Evolutionary conservation across 2,888 invertebrate species (phyloP).

Genomic region (Eremobia ochroleuca): DNA sequence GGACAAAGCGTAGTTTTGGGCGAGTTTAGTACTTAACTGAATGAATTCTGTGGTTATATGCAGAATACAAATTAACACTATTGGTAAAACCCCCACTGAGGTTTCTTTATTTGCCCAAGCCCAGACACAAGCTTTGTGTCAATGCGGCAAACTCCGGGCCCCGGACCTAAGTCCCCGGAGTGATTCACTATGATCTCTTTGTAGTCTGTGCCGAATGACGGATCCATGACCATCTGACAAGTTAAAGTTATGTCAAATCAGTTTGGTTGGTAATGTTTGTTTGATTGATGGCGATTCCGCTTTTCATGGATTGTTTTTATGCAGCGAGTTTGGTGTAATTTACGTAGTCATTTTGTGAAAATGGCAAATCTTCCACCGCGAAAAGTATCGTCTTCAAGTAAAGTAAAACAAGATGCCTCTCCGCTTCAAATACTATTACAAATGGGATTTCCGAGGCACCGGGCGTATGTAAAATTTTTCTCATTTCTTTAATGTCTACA

Average conservation of each 20-base stretch:
- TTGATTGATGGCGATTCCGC: slow-evolving; percentile 45
- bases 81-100: background rate
- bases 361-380: slow-evolving; percentile 95
- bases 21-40: background rate
- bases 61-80: background rate
- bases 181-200: background rate
- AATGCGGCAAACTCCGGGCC: background rate
- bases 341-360: slow-evolving; percentile 70
- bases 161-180: background rate
- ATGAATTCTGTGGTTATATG: background rate
- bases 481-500: background rate
- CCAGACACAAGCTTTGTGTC: background rate
- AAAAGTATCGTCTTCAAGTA: slow-evolving; percentile 94
- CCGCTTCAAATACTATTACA: slow-evolving; percentile 96
- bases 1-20: no score
- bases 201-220: background rate
- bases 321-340: slow-evolving; percentile 72
- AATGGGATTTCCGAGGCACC: slow-evolving; percentile 97
- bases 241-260: slow-evolving; percentile 2
- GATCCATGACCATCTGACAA: background rate
- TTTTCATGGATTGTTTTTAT: slow-evolving; percentile 70
- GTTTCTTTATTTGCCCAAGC: background rate
- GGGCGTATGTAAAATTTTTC: slow-evolving; percentile 93
- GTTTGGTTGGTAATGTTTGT: slow-evolving; percentile 26
- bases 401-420: slow-evolving; percentile 94